A percentile compares a stretch with the other conserved stretches of the same genome.
Evolutionary conservation across 2,888 invertebrate species (phyloP).

Genomic region (Harpagoxenus sublaevis): DNA sequence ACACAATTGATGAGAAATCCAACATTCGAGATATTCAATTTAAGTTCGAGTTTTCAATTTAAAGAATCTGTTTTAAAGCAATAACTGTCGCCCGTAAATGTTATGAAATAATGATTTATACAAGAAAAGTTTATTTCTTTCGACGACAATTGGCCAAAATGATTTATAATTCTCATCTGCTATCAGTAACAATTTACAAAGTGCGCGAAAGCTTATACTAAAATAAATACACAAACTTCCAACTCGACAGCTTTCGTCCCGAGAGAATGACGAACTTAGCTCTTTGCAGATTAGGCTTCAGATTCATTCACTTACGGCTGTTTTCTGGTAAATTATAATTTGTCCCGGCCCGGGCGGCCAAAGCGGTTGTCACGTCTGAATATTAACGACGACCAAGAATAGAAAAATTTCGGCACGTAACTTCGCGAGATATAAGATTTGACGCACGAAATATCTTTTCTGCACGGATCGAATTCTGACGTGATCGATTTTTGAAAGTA

Average conservation of each 20-base stretch:
- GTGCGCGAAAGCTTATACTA: neutral
- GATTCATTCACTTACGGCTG: neutral
- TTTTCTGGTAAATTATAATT: constrained; percentile 27
- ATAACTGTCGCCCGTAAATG: neutral
- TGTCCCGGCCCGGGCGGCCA: neutral
- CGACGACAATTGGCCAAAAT: too few species aligned
- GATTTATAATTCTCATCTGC: neutral
- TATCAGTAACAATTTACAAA: neutral
- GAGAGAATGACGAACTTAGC: neutral
- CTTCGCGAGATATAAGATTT: neutral
- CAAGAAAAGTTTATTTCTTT: too few species aligned
- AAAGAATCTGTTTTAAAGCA: neutral
- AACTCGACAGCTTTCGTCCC: neutral
- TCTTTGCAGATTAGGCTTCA: constrained; percentile 15
- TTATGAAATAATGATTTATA: neutral
- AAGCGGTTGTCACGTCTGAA: constrained; percentile 3
- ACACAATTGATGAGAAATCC: neutral
- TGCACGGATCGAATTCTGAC: neutral
- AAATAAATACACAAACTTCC: neutral
- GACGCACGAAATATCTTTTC: neutral
- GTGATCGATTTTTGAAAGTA: constrained; percentile 1
- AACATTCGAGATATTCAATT: neutral
- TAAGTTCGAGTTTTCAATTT: neutral
- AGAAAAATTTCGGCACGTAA: constrained; percentile 4
- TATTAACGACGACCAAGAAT: neutral